A percentile compares a stretch with the other conserved stretches of the same genome.
These are phyloP conservation scores for Brenthis hecate DNA, from an alignment of 2,888 invertebrate genomes.

Conservation along the genomic window DNA sequence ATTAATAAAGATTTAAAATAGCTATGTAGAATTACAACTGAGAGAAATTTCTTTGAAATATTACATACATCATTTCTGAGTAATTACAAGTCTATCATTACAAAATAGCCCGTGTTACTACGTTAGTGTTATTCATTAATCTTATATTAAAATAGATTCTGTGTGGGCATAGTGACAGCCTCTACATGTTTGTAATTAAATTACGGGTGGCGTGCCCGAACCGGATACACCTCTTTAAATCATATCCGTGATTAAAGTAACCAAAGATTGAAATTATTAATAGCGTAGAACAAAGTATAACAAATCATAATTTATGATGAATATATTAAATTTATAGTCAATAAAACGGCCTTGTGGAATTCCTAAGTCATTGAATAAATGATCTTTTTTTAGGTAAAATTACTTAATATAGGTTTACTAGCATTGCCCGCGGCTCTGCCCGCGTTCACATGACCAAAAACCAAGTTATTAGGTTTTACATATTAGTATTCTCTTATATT, in stretches of 20 bases:
- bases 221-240: slow-evolving; percentile 67
- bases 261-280: slow-evolving; percentile 34
- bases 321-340: not conserved
- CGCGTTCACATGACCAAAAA: no score
- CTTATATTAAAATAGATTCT: slow-evolving; percentile 69
- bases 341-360: not conserved
- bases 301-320: slow-evolving; percentile 22
- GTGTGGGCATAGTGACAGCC: slow-evolving; percentile 74
- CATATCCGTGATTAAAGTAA: slow-evolving; percentile 54
- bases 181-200: slow-evolving; percentile 70
- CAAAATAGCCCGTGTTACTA: slow-evolving; percentile 26
- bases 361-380: not conserved
- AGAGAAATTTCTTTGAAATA: not conserved
- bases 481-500: no score
- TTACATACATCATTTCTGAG: slow-evolving; percentile 17
- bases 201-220: slow-evolving; percentile 63
- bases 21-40: not conserved
- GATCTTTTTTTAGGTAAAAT: no score
- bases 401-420: no score
- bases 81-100: slow-evolving; percentile 30
- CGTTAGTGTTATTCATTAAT: slow-evolving; percentile 66
- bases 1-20: no score
- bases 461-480: no score
- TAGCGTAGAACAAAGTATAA: slow-evolving; percentile 30
- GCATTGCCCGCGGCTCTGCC: no score